A percentile compares a stretch with the other conserved stretches of the same genome.
Conservation (phyloP, 92 coral and sea anemone genomes). For the Paragorgia papillata region DNA sequence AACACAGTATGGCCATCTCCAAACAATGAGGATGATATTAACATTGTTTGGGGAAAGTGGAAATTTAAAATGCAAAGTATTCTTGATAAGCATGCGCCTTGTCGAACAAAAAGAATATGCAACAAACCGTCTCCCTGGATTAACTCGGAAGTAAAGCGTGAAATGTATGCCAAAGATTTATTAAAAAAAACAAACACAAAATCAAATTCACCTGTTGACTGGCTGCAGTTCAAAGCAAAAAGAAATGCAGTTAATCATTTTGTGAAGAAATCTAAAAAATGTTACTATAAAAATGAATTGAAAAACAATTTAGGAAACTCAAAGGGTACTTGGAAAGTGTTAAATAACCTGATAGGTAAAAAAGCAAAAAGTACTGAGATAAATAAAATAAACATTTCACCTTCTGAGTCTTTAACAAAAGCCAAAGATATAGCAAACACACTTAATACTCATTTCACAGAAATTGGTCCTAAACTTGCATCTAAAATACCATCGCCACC, state of each 20-base stretch:
- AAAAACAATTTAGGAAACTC: constrained; percentile 27
- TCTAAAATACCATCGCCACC: too few species aligned
- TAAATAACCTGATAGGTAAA: too few species aligned
- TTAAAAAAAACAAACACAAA: constrained; percentile 44
- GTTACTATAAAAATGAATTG: constrained; percentile 25
- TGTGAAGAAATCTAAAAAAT: constrained; percentile 23
- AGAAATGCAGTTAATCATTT: constrained; percentile 37
- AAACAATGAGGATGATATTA: not conserved
- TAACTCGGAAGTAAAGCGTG: constrained; percentile 25
- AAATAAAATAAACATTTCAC: too few species aligned
- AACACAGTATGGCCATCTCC: constrained; percentile 23
- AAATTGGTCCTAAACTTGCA: too few species aligned
- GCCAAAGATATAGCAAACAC: too few species aligned
- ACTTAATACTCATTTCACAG: too few species aligned
- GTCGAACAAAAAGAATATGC: constrained; percentile 7
- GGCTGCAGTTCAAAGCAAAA: constrained; percentile 26
- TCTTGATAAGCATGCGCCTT: constrained; percentile 37
- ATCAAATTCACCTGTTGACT: constrained; percentile 29
- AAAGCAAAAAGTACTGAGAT: too few species aligned
- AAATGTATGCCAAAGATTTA: constrained; percentile 48
- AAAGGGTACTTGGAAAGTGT: too few species aligned
- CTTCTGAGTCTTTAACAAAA: too few species aligned
- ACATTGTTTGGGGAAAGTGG: constrained; percentile 14
- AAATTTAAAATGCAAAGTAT: not conserved
- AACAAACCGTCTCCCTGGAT: constrained; percentile 58